Evolutionary conservation across 2,797 vertebrate genomes (phyloP), one percentile per base, ranked within the genome.

Genomic region (Scleropages formosus): DNA sequence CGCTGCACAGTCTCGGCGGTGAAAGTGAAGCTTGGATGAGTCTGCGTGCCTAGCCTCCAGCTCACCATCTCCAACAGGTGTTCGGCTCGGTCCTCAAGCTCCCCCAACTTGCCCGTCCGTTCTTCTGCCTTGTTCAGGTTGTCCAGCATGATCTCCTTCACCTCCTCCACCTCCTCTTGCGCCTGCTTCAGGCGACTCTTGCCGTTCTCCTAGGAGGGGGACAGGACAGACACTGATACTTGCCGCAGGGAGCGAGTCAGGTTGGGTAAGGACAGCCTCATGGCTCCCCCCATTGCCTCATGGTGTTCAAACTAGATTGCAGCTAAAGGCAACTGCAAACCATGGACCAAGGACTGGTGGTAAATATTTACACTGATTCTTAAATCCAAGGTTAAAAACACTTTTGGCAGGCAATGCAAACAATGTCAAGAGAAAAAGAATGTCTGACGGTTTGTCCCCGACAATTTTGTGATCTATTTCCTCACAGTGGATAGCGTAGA

Each of bases 111-210:
- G 4, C 22, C 87, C 0, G 81, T 18, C 73, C 89, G 85, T 78
- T 93, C 90, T 0, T 88, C 78, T 0, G 88, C 85, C 81, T 92
- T 93, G 73, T 88, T 83, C 58, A 93, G 12, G 82, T 93, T 94
- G 4, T 89, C 85, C 85, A 91, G 24, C 93, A 94, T 93, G 82
- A 93, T 92, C 75, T 3, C 81, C 83, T 78, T 91, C 71, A 94
- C 91, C 82, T 90, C 90, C 68, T 92, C 90, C 82, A 86, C 93
- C 0, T 87, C 83, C 0, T 89, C 74, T 82, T 93, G 89, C 62
- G 81, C 73, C 85, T 87, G 83, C 85, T 91, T 80, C 83, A 93
- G 80, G 46, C 82, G 89, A 75, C 44, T 87, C 77, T 78, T 89
- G 58, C 91, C 90, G 20, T 90, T 89, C 86, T 93, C 85, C 91